Conservation (phyloP, 2,113 vertebrate genomes). For the Erpornis zantholeuca region DNA sequence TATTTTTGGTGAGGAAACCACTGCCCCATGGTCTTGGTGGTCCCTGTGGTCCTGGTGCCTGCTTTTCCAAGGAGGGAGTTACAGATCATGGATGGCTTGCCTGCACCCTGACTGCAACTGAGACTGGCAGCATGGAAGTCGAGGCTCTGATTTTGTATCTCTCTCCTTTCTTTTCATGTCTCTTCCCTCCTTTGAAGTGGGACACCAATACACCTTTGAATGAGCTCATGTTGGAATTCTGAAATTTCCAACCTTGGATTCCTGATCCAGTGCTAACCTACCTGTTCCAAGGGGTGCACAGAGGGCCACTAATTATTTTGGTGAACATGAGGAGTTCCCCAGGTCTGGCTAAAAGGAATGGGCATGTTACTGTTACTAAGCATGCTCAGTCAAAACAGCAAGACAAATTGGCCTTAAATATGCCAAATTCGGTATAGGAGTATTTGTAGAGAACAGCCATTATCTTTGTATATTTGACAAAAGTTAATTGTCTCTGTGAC, state of each 20-base stretch:
- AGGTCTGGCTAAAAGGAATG: neutral
- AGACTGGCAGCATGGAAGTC: neutral
- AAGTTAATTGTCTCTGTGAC: constrained; percentile 39
- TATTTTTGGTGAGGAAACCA: neutral
- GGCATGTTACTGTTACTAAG: neutral
- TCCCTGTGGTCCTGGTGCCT: neutral
- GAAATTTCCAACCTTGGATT: neutral
- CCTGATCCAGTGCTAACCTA: neutral
- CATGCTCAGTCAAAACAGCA: neutral
- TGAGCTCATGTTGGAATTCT: neutral
- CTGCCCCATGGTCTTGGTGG: accelerated
- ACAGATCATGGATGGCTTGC: neutral
- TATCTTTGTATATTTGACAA: constrained; percentile 40
- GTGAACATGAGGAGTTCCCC: neutral
- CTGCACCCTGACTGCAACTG: neutral
- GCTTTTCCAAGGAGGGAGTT: neutral
- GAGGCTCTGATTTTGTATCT: neutral
- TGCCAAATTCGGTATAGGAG: neutral
- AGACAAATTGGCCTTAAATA: neutral
- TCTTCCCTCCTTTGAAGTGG: neutral
- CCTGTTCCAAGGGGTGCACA: neutral
- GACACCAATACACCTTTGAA: neutral
- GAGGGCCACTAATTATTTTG: neutral
- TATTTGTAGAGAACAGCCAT: constrained; percentile 10
- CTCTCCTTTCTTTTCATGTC: neutral